phyloP scores from a whole-genome alignment of 2,888 invertebrate genomes.

The Lasioglossum malachurum region DNA sequence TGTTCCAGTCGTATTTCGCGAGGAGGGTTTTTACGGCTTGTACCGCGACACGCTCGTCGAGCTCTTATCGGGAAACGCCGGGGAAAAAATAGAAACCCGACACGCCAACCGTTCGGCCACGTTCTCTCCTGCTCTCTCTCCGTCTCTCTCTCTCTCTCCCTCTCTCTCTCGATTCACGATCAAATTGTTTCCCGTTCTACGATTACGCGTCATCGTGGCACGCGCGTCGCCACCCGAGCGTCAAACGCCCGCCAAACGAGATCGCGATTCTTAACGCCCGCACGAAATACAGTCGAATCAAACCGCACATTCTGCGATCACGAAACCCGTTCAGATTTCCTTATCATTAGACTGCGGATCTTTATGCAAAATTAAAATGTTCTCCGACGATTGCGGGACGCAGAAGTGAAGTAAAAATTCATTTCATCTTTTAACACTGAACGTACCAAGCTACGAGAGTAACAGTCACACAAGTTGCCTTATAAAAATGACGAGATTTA shows the following conservation, averaged over 20 bases:
- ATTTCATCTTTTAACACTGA: too few species aligned
- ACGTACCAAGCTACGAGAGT: too few species aligned
- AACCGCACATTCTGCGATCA: not conserved
- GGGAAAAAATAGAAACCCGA: conserved; percentile 48
- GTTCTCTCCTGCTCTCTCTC: not conserved
- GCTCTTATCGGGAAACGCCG: conserved; percentile 49
- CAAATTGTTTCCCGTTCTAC: conserved; percentile 50
- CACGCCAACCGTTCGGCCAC: conserved; percentile 53
- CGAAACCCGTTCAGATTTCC: not conserved
- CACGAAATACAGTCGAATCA: not conserved
- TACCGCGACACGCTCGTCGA: conserved; percentile 62
- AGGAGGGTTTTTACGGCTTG: conserved; percentile 58
- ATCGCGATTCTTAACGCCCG: not conserved
- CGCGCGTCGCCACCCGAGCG: not conserved
- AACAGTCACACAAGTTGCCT: too few species aligned
- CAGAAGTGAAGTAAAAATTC: too few species aligned
- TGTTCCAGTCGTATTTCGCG: conserved; percentile 60
- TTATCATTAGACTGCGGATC: not conserved
- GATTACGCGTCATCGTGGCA: conserved; percentile 34
- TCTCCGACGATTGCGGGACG: too few species aligned
- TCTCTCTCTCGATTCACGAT: conserved; percentile 36
- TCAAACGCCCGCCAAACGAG: conserved; percentile 2
- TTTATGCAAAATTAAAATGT: too few species aligned
- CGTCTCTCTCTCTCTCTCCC: not conserved
- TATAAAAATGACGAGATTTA: too few species aligned